Conservation (phyloP, 2,888 invertebrate species). For the Hipparchia semele region DNA sequence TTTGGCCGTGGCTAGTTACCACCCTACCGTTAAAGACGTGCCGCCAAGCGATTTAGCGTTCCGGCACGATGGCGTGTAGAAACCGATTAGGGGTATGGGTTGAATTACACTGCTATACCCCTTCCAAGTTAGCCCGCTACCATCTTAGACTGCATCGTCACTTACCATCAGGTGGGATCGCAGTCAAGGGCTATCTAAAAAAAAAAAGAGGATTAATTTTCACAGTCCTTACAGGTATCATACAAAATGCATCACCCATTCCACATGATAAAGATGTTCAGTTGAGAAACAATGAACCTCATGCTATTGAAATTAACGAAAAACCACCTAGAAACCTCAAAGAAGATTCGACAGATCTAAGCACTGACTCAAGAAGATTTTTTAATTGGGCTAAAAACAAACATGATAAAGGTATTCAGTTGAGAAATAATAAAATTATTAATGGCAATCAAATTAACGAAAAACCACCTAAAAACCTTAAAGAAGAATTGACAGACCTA, state of each 20-base stretch:
- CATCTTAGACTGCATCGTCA: too few species aligned
- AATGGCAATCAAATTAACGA: not conserved
- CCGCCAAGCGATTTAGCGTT: too few species aligned
- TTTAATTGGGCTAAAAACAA: conserved; percentile 27
- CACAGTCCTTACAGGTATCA: not conserved
- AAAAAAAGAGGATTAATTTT: not conserved
- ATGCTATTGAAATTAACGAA: not conserved
- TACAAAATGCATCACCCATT: conserved; percentile 8
- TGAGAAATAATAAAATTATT: not conserved
- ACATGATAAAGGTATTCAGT: not conserved
- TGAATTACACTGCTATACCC: too few species aligned
- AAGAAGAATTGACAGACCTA: not conserved
- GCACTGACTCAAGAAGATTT: conserved; percentile 9
- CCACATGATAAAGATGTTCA: not conserved
- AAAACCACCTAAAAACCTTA: not conserved
- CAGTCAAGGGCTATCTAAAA: too few species aligned
- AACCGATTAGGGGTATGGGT: too few species aligned
- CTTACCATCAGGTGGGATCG: too few species aligned
- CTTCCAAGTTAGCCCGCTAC: too few species aligned
- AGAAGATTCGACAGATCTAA: not conserved
- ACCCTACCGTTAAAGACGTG: too few species aligned
- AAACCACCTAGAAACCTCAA: not conserved
- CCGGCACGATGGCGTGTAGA: too few species aligned
- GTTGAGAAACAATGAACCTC: not conserved
- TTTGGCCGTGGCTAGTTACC: too few species aligned